Base-by-base conservation (phyloP, 2,113 vertebrate genomes). In the Oplegnathus fasciatus region DNA sequence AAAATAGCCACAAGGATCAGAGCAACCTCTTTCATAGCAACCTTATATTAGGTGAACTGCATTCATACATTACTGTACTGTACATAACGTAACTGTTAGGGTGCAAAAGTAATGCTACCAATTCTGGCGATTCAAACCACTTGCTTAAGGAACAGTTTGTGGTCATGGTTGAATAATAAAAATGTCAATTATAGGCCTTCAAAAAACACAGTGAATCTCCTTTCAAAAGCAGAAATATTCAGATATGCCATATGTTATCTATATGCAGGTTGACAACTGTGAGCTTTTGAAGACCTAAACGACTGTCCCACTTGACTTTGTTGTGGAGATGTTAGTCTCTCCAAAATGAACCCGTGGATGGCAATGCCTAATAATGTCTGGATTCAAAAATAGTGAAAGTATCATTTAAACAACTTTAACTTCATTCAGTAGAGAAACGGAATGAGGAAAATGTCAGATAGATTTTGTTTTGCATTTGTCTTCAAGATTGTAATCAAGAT, bases 391-490 rank as follows among this genome's bases (percentile, higher is more conserved):
- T 52, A 15, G 46, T 34, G 42, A 61, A 34, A 62, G 4, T 24
- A 24, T 20, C 22, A 2, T 30, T 73, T 1, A 74, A 60, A 61
- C n/a, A 32, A 14, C 17, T 24, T 32, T 17, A 65, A 77, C 60
- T 54, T n/a, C 5, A 65, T 65, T n/a, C 42, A 9, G n/a, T 4
- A 26, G 3, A 40, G 6, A 42, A 77, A 55, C 44, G 34, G 3
- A 61, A 42, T 4, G 10, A 9, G 24, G 72, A 42, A 40, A n/a
- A 11, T 68, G 55, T 11, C 55, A 14, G 10, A 20, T 28, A 9
- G n/a, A 50, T 75, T 80, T 74, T 26, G 15, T 58, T 48, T 40
- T 68, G 48, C 26, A 62, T 68, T 37, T 48, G 14, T 71, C 65
- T 62, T 18, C 34, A 3, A 26, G 34, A 60, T 37, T 37, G 34